Evolutionary conservation across 2,888 invertebrate genomes (phyloP).

Genomic region (Cynaeus angustus): DNA sequence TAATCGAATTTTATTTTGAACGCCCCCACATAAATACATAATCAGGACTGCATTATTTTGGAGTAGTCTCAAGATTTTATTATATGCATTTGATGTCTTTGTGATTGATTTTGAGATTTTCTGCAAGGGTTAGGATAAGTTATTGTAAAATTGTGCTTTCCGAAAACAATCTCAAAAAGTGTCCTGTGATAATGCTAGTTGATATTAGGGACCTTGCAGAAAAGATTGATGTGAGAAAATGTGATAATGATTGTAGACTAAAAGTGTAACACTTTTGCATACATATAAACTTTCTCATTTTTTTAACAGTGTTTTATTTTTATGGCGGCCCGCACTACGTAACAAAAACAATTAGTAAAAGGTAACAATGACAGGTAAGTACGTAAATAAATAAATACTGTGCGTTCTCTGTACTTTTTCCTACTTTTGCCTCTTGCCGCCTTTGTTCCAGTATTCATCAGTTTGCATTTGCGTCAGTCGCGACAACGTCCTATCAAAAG

Average conservation of each 20-base stretch:
- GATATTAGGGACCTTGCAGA: conserved; percentile 31
- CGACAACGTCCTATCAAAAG: conserved; percentile 95
- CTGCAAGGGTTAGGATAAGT: conserved; percentile 28
- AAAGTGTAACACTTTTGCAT: conserved; percentile 30
- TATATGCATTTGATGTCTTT: conserved; percentile 19
- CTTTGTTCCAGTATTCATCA: conserved; percentile 86
- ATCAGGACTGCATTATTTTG: background rate
- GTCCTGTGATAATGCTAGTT: conserved; percentile 31
- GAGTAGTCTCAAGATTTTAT: background rate
- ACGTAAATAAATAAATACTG: conserved; percentile 21
- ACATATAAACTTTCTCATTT: conserved; percentile 42
- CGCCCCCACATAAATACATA: background rate
- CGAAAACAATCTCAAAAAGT: conserved; percentile 26
- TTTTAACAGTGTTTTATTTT: background rate
- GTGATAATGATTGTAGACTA: conserved; percentile 33
- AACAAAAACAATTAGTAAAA: conserved; percentile 13
- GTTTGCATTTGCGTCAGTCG: conserved; percentile 97
- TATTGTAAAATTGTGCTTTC: conserved; percentile 17
- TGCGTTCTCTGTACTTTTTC: background rate
- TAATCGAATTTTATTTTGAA: background rate
- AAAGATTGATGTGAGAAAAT: conserved; percentile 29
- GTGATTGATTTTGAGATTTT: conserved; percentile 20
- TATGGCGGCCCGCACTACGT: background rate
- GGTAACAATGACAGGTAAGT: conserved; percentile 16
- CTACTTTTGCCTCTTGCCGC: conserved; percentile 14